These are phyloP conservation scores for Hemistola chrysoprasaria DNA, from an alignment of 2,888 invertebrate species.

Conservation along the genomic window DNA sequence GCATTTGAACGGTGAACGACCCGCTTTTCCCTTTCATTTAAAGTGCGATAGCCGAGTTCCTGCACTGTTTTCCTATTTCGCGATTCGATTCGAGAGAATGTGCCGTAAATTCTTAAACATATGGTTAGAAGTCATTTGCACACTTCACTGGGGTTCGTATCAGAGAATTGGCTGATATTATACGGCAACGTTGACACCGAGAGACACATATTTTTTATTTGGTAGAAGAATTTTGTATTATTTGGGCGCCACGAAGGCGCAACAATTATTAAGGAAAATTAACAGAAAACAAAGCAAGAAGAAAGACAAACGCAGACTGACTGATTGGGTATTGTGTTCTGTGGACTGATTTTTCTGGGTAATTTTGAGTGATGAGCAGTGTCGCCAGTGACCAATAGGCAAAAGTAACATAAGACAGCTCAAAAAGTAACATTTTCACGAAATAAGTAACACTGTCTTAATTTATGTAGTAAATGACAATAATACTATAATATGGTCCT, in stretches of 20 bases:
- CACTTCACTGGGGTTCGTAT: conserved; percentile 59
- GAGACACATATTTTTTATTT: conserved; percentile 29
- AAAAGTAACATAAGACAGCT: no score
- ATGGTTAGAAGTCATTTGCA: conserved; percentile 74
- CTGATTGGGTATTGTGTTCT: neutral
- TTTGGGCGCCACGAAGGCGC: conserved; percentile 51
- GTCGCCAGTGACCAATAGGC: no score
- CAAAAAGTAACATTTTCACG: no score
- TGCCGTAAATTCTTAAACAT: conserved; percentile 63
- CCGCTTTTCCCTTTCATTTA: conserved; percentile 73
- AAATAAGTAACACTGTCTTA: no score
- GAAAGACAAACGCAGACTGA: conserved; percentile 34
- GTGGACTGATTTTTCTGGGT: no score
- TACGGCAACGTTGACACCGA: conserved; percentile 34
- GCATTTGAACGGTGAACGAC: conserved; percentile 78
- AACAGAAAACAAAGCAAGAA: conserved; percentile 16
- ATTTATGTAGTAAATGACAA: no score
- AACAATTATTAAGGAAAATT: conserved; percentile 43
- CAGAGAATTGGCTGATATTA: conserved; percentile 40
- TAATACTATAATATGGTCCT: no score
- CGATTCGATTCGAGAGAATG: conserved; percentile 40
- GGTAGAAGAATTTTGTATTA: conserved; percentile 35
- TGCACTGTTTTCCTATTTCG: conserved; percentile 40
- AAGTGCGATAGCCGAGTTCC: conserved; percentile 47
- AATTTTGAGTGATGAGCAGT: no score